phyloP scores from a whole-genome alignment of 2,888 invertebrate genomes.

The Eledone cirrhosa region DNA sequence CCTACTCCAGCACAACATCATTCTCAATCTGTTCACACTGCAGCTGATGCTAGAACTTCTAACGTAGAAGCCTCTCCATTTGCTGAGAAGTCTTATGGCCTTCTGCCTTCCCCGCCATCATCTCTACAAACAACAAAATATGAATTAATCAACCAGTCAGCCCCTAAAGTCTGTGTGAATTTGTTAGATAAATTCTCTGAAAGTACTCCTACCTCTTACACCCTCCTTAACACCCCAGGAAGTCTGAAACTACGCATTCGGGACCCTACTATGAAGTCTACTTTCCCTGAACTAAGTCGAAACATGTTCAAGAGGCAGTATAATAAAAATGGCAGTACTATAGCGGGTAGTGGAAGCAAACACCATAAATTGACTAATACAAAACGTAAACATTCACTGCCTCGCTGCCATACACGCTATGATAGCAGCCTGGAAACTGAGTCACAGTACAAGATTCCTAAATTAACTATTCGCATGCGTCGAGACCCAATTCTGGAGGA shows the following conservation, averaged over 20 bases:
- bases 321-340: conserved; percentile 14
- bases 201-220: not conserved
- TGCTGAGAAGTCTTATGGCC: no score
- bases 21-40: no score
- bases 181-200: conserved; percentile 12
- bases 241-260: conserved; percentile 25
- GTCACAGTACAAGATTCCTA: conserved; percentile 41
- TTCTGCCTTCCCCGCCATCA: not conserved
- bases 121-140: not conserved
- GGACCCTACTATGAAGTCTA: conserved; percentile 6
- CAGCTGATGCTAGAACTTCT: no score
- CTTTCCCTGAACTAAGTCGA: not conserved
- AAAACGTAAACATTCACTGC: conserved; percentile 28
- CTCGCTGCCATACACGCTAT: not conserved
- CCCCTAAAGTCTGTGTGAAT: not conserved
- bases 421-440: conserved; percentile 28
- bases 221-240: conserved; percentile 12
- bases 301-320: not conserved
- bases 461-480: conserved; percentile 49
- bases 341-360: not conserved
- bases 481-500: conserved; percentile 46
- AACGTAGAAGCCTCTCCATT: no score
- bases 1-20: no score
- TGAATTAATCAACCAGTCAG: not conserved
- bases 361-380: not conserved